Evolutionary conservation across 2,797 vertebrate genomes (phyloP), one percentile per base, ranked within the genome.

Genomic region (Yasuhikotakia modesta): DNA sequence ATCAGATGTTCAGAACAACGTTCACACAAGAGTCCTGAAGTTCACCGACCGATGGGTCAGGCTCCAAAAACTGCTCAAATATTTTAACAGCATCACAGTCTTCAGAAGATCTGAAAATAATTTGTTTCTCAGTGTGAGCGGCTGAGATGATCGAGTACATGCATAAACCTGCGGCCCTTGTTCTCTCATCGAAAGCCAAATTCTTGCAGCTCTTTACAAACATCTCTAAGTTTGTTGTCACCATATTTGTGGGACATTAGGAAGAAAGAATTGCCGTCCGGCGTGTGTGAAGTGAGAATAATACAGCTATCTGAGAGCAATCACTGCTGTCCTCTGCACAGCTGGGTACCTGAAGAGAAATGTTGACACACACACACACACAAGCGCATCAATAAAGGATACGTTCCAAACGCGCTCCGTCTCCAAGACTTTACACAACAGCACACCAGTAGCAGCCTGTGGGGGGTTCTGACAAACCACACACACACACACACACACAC

Each of bases 241-340:
- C 71, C 83, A 87, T 79, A 82, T 84, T 79, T 81, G 79, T 27
- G 70, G 70, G 57, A 69, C 66, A 82, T 84, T 82, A 81, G 72
- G 73, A 73, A 45, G 22, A 39, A 66, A 85, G 73, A 84, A 85
- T 80, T 81, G 81, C 73, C 39, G 73, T 67, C 76, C 65, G 43
- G 81, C 32, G 72, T 80, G 69, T 19, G 80, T 81, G 79, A 79
- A 72, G 76, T 16, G 79, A 82, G 79, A 75, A 85, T 86, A 87
- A 87, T 86, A 80, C 81, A 78, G 81, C 69, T 79, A 86, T 87
- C 82, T 83, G 79, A 68, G 72, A 64, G 85, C 82, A 83, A 84
- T 84, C 76, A 83, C 69, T 82, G 32, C 78, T 67, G 77, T 63
- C 79, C 70, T 63, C 63, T 30, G 60, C 69, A 74, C 78, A 82